Base-by-base conservation (phyloP, 1,140 invertebrate species). In the Drosophila sechellia region DNA sequence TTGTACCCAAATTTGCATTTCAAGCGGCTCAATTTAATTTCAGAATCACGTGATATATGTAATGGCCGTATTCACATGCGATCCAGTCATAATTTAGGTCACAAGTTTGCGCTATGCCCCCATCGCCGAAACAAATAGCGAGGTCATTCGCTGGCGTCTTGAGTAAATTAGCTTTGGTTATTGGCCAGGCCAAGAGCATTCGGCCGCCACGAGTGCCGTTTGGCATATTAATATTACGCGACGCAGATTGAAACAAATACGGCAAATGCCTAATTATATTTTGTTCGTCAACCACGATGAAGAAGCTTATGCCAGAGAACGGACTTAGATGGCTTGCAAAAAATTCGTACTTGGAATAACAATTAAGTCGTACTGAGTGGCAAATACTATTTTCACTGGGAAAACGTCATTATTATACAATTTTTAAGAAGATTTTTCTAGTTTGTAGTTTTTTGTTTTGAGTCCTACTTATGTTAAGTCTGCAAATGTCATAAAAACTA, bases 161-260 rank as follows among this genome's bases (percentile, higher is more conserved):
- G 79, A 83, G 83, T 87, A 87, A 86, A 86, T 89, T 86, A 79
- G 63, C 70, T 86, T 45, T 79, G 79, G 63, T 76, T 76, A 77
- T 81, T 86, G 55, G 61, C 75, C 70, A 61, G 71, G 61, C 58
- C 70, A 71, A 31, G 69, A 58, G 79, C 40, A 54, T 39, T 57
- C 13, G 20, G 45, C 15, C 35, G n/a, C 35, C 22, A 13, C 22
- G 15, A 37, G 34, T 63, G 58, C 42, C 53, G 46, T 35, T 42
- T 31, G 55, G 58, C 76, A 59, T 52, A 76, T 52, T 49, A 71
- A 84, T 70, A 64, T 84, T 76, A 57, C 57, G 37, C 45, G 43
- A 37, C 27, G 46, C 48, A 79, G 58, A 83, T 76, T 79, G 71
- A 83, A 83, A 72, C 54, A 64, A 75, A 79, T 79, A 69, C 66